Base-by-base conservation (phyloP, 2,113 vertebrate genomes). In the Crotalus tigris region DNA sequence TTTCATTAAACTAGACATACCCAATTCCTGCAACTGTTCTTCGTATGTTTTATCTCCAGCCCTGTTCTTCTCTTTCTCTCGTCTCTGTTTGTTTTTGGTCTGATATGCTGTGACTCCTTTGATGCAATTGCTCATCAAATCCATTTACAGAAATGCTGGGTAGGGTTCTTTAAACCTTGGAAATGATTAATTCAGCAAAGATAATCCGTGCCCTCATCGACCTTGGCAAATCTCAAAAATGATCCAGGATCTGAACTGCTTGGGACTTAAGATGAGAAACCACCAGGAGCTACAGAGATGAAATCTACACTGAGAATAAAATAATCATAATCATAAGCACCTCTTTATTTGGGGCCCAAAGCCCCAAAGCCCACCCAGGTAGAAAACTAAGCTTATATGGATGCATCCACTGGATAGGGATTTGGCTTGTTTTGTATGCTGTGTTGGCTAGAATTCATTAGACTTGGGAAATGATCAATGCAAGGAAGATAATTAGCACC, bases 401-500 rank as follows among this genome's bases (percentile, higher is more conserved):
- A 75, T 33, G n/a, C 4, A 33, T 39, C 29, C 13, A 15, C 29
- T n/a, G 29, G 12, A 75, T 33, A 33, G 13, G n/a, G 64, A 6
- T 39, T 19, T 19, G 69, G 46, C 44, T 54, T 19, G 12, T 12
- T 92, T 57, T 46, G 51, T 51, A 88, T 24, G 26, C 86, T 69
- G 1, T 29, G 86, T 51, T 88, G 85, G 87, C 21, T 15, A 26
- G 86, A 75, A 64, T 54, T 69, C 51, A 92, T 92, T 92, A 92
- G 54, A 44, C 59, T 13, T 75, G 4, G n/a, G 3, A 69, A 92
- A 46, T 46, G 91, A 92, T 92, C 86, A 75, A 69, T 54, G 86
- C 59, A 54, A 33, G 51, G 33, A 75, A 88, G 86, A 92, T 92
- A 92, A 92, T 88, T 39, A 88, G 86, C 49, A 58, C 1, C 90